Evolutionary conservation across 2,888 invertebrate genomes (phyloP), one percentile per base, ranked within the genome.

Genomic region (Pediacus dermestoides): DNA sequence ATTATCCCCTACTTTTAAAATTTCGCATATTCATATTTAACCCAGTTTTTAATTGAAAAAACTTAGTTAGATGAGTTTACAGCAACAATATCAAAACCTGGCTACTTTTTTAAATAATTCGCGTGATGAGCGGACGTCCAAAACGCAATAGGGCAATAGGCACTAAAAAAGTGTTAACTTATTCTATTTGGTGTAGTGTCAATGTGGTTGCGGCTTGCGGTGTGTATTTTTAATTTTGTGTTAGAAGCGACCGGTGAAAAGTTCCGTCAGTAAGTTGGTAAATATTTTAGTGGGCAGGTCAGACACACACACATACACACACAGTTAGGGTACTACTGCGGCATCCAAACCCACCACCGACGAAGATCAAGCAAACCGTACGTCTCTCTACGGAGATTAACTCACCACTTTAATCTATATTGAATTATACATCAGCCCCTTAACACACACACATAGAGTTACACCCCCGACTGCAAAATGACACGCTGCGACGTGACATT

Each of bases 341-440:
- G n/a, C n/a, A n/a, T n/a, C 21, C n/a, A 18, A 18, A 18, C 6
- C 21, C n/a, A n/a, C 6, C n/a, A n/a, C n/a, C n/a, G 21, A 34
- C 22, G 33, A 39, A 27, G 32, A 32, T 37, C 26, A 18, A 18
- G 21, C 21, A 18, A 6, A 18, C n/a, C n/a, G n/a, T n/a, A n/a
- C 48, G 44, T 42, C 46, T 46, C 49, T 43, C 50, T 53, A 53
- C 48, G 53, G 57, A 58, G 60, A 61, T 62, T 61, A 62, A 57
- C 54, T 58, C 57, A 53, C 57, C 58, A 58, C 60, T 62, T 60
- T 62, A 62, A 60, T 61, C 60, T 60, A 50, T 57, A 54, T 54
- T 62, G 62, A 60, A 62, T 62, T 60, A 61, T 61, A 59, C 57
- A 61, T 62, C 49, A 55, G 44, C 49, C 52, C 53, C 55, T 57